Evolutionary conservation across 2,797 vertebrate species (phyloP), one percentile per base, ranked within the genome.

Genomic region (Graptemys geographica): DNA sequence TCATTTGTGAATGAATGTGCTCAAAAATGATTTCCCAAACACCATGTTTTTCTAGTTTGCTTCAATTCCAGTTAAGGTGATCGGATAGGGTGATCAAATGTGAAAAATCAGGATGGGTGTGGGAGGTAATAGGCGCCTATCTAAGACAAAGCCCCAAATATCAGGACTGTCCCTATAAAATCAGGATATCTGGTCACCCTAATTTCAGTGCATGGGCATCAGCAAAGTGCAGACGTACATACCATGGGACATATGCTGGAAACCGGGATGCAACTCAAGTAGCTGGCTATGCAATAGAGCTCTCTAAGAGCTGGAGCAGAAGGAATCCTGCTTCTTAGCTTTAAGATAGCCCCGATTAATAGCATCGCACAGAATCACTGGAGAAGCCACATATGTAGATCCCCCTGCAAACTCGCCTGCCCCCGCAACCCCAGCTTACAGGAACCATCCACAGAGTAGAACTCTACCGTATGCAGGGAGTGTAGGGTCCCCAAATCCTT

Each of bases 201-300:
- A 23, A 72, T 72, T 72, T 6, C 5, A 80, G 51, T 13, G 33
- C 47, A 53, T 53, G 7, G 9, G 4, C 21, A 23, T 52, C 79
- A n/a, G 51, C 25, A 9, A 49, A 49, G 74, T 49, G 41, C 12
- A 28, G 44, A 31, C 1, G 25, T 31, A 8, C 37, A 4, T 49
- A 27, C 5, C 44, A 78, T 5, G 15, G 79, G 51, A 53, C 51
- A n/a, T 49, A 18, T 1, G 0, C 33, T 23, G 55, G 13, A 79
- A 9, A 11, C 55, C 18, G 6, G 0, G 1, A 5, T 0, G 0
- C 4, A 0, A 57, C 51, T 81, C 80, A 28, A 5, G 0, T 55
- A 23, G 23, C 51, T 9, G 10, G 49, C 4, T 25, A 12, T 41
- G 23, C 4, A 11, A 0, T 0, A 0, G 5, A 0, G 1, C 0